Conservation (phyloP, 1,140 invertebrate genomes). For the Manduca sexta region DNA sequence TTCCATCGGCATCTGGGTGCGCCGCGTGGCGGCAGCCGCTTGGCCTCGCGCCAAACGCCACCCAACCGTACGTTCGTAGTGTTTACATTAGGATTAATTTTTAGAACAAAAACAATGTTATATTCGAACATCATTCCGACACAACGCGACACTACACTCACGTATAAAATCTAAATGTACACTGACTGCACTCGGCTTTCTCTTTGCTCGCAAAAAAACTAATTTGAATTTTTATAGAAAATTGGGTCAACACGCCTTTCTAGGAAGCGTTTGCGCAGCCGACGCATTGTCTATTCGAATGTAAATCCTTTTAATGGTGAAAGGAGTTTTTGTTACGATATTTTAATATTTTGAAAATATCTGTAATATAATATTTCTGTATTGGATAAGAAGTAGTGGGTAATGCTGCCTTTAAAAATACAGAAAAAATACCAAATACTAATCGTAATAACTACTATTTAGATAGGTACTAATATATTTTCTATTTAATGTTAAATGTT, state of each 20-base stretch:
- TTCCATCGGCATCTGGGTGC: constrained; percentile 39
- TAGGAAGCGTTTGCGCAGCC: constrained; percentile 34
- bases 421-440: too few relatives aligned
- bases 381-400: too few relatives aligned
- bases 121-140: constrained; percentile 15
- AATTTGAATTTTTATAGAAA: constrained; percentile 68
- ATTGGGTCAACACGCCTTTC: constrained; percentile 49
- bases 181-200: constrained; percentile 57
- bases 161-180: constrained; percentile 39
- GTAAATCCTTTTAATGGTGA: constrained; percentile 5
- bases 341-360: constrained; percentile 3
- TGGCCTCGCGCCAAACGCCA: constrained; percentile 35
- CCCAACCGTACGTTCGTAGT: constrained; percentile 23
- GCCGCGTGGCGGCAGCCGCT: constrained; percentile 17
- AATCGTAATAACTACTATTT: too few relatives aligned
- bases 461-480: too few relatives aligned
- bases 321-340: constrained; percentile 9
- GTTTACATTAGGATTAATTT: constrained; percentile 31
- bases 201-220: constrained; percentile 64
- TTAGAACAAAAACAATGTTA: constrained; percentile 28
- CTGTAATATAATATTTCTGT: too few relatives aligned
- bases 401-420: too few relatives aligned
- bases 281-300: constrained; percentile 12
- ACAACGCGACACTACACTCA: constrained; percentile 48
- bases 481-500: too few relatives aligned